Evolutionary conservation across 2,888 invertebrate species (phyloP), one percentile per base, ranked within the genome.

Genomic region (Dichetophora obliterata): DNA sequence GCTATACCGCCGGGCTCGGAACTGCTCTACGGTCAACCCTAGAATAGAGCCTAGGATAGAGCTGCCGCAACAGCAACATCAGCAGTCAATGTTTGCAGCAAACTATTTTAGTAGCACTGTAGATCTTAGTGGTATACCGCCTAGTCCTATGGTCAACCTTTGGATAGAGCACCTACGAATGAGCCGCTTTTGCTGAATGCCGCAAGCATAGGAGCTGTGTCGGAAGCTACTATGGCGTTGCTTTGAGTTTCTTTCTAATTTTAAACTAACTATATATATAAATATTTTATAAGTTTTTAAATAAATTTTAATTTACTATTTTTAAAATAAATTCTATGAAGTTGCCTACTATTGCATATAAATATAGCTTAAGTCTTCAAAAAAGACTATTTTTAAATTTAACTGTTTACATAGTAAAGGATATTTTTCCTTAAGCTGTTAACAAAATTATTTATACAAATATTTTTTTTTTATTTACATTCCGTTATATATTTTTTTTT

Each of bases 81-180:
- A 77, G 27, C 34, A 27, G 34, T 65, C 52, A 76, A 61, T 78
- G 4, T 79, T 80, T 75, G 80, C 82, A 48, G 90, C 93, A 0
- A 93, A 91, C 84, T 94, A 93, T 85, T 94, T 94, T 83, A 91
- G 91, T 37, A 90, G 91, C 0, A 90, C 90, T 3, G 91, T 91
- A 59, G 90, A 91, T 59, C 90, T 90, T 14, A 88, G 87, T 77
- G 85, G 86, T 77, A 91, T 91, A 79, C 91, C 92, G 5, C 91
- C 91, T 0, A 93, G 92, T 0, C 92, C 5, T 94, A 92, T 80
- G 90, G 90, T 34, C 86, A 87, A 75, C 89, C 88, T 66, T 89
- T 86, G 81, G 22, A n/a, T 6, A 6, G 6, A 54, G 19, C 54
- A 22, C 14, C 6, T 54, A 19, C 9, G 11, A 43, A 11, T 11